These are phyloP conservation scores for Linyphia triangularis DNA, from an alignment of 2,888 invertebrate genomes.

Conservation along the genomic window DNA sequence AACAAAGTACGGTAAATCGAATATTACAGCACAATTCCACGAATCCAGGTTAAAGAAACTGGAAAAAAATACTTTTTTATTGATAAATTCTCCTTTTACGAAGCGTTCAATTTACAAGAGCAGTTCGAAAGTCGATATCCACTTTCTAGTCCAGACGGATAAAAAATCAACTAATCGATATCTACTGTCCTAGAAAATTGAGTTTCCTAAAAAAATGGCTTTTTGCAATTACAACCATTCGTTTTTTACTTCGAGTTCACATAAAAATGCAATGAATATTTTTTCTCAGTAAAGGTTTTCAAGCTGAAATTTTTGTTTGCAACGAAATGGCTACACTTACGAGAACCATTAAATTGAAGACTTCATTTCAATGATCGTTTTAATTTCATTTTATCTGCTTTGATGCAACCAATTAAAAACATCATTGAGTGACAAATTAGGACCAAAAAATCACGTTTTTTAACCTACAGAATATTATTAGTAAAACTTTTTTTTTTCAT, in stretches of 20 bases:
- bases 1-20: not conserved
- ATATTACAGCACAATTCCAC: not conserved
- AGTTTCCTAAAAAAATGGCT: not conserved
- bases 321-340: not conserved
- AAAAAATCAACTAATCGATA: not conserved
- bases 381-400: not conserved
- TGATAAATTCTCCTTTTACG: not conserved
- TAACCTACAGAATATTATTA: too few species aligned
- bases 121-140: slow-evolving; percentile 3
- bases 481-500: too few species aligned
- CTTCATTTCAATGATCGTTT: not conserved
- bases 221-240: slow-evolving; percentile 3
- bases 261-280: not conserved
- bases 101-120: not conserved
- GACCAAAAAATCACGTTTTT: too few species aligned
- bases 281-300: not conserved
- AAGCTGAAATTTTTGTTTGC: not conserved
- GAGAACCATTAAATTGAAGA: not conserved
- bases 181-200: not conserved
- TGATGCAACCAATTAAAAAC: not conserved
- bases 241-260: not conserved
- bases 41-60: not conserved
- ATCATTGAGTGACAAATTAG: not conserved
- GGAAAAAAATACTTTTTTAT: not conserved
- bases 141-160: not conserved